Base-by-base conservation (phyloP, 92 coral and sea anemone species). In the Epizoanthus illoricatus region DNA sequence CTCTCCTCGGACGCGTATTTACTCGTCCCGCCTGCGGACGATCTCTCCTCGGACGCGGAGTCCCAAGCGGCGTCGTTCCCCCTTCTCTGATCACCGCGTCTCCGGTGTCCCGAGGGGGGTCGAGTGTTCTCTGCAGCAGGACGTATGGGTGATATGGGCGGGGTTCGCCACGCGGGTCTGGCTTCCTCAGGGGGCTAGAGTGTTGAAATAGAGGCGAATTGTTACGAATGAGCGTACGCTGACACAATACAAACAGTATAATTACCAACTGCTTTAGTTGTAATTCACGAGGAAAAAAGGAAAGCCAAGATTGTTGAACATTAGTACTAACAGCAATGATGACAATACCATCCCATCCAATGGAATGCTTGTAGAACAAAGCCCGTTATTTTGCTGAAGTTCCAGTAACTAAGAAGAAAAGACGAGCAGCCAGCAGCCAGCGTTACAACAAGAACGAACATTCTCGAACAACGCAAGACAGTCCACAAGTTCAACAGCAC, bases 111-210 rank as follows among this genome's bases (percentile, higher is more conserved):
- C 5, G 97, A 92, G 75, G 90, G 88, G 17, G 91, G 92, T n/a
- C 87, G 84, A 74, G 87, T 47, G 18, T 71, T 89, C 0, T 89
- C 92, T 71, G 28, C 15, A 1, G 87, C 15, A 39, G 94, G 92
- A 65, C 90, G 85, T 18, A 88, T 83, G 60, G 97, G 97, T n/a
- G 97, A 92, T 65, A 92, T 90, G 81, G 94, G 97, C 61, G 99
- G 99, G 74, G 98, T 95, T 85, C 83, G 94, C 98, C 98, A 95
- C n/a, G 98, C 97, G 62, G 92, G 81, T 33, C 82, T 83, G 12
- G 86, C 90, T 69, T 89, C 90, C 23, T 89, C 85, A n/a, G 93
- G 90, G 19, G 90, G 80, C 90, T 87, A 57, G 71, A 74, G 75
- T 71, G 41, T 16, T 8, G 42, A 47, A 52, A 68, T 43, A 68